Evolutionary conservation across 2,888 invertebrate genomes (phyloP), one percentile per base, ranked within the genome.

Genomic region (Cremastinae sp.): DNA sequence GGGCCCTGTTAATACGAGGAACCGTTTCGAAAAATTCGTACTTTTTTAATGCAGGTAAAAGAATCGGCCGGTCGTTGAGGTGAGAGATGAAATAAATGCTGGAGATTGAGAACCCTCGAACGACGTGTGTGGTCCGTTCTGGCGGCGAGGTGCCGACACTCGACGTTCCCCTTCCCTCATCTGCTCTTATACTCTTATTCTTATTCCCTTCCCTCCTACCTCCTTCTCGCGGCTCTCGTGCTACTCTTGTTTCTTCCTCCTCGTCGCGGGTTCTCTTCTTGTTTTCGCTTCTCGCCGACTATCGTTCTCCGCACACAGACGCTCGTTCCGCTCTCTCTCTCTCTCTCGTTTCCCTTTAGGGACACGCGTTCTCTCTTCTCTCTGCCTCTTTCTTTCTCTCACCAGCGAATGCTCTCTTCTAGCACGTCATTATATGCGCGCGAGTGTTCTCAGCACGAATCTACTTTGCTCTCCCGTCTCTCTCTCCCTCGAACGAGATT

Each of bases 131-230:
- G 89, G 89, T 89, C 89, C 86, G 86, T 81, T 88, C 83, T 88
- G 87, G 87, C 88, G 88, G 89, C 88, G 87, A 89, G 88, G 89
- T 89, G 89, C 89, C 89, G 89, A 89, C 89, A 89, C 89, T 88
- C 89, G 86, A 88, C 83, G 86, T 83, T 84, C 86, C 79, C 80
- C 78, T 79, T 61, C 75, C 74, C 71, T 69, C 74, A 55, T 51
- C 75, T 73, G 28, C 28, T 74, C 65, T 74, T 71, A n/a, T n/a
- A 72, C 78, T 81, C 81, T 79, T 83, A 79, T 78, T 82, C 81
- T 76, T 83, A 80, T 65, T 82, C 78, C n/a, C n/a, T n/a, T 74
- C 78, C 71, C 75, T 81, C 76, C 72, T 75, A 70, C 75, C 59
- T 79, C 68, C 78, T 78, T 79, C 80, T 74, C 71, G 70, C 79